Base-by-base conservation (phyloP, 2,797 vertebrate species). In the Hippoglossus hippoglossus region DNA sequence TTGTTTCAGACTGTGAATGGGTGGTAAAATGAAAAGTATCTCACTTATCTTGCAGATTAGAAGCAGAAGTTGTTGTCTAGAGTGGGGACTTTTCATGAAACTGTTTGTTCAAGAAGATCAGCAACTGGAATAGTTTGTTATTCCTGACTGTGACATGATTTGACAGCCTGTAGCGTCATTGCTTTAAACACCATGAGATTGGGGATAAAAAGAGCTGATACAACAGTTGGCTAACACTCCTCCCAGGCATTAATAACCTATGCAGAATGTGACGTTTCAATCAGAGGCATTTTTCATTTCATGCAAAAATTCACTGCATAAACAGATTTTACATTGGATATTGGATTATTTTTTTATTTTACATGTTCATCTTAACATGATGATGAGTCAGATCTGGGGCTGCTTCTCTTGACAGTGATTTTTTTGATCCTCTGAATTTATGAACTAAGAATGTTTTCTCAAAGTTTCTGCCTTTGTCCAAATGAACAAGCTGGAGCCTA, bases 241-340 rank as follows among this genome's bases (percentile, higher is more conserved):
- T 52, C 63, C 25, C 66, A 60, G 60, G 70, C 57, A 76, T 78
- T 58, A 72, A 26, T 66, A 78, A 87, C 85, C 86, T 89, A 87
- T 92, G 88, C 90, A 93, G 83, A 83, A 89, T 75, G 70, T 46
- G 44, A 78, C 81, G 52, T 71, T 75, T 64, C 79, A 70, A 44
- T 74, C 67, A 70, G 67, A 70, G 55, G 24, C 76, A 82, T n/a
- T 1, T 36, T 68, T 68, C 64, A 69, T 69, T 71, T 68, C 31
- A 73, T 62, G 41, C 63, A 60, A 64, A 77, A 47, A 75, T 58
- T 60, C 19, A 67, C 56, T 24, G 31, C 54, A 24, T 31, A 22
- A 73, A 77, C 44, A 50, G 39, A 7, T 56, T 74, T 71, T 22
- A 71, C 55, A 49, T n/a, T 6, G 49, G 39, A 60, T 64, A 64